Conservation (phyloP, 1,140 invertebrate genomes). For the Drosophila kikkawai region DNA sequence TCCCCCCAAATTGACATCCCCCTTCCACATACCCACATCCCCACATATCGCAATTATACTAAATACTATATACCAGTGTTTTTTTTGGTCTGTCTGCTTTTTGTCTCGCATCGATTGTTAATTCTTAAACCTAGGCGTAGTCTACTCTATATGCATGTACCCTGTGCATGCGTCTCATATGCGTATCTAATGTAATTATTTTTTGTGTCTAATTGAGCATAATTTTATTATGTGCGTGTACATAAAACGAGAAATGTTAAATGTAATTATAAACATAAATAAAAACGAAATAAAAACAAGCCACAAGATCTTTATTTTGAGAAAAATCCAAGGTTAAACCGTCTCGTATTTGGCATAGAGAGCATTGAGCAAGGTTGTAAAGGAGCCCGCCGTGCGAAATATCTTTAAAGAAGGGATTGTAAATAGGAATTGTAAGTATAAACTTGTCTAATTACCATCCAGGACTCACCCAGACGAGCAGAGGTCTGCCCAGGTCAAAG, state of each 20-base stretch:
- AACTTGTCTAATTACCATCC: background rate
- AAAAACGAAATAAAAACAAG: conserved; percentile 56
- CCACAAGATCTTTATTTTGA: background rate
- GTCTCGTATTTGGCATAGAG: conserved; percentile 54
- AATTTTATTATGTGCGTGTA: conserved; percentile 75
- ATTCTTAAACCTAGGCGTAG: conserved; percentile 57
- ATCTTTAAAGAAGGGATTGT: conserved; percentile 15
- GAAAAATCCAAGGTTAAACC: background rate
- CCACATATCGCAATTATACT: conserved; percentile 15
- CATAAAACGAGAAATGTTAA: conserved; percentile 71
- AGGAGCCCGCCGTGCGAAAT: conserved; percentile 61
- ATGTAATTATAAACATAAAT: conserved; percentile 73
- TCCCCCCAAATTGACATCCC: background rate
- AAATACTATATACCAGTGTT: conserved; percentile 13
- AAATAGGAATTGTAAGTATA: background rate
- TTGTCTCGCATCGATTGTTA: conserved; percentile 49
- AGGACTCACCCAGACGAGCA: conserved; percentile 58
- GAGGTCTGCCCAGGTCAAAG: conserved; percentile 50
- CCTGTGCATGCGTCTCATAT: conserved; percentile 24
- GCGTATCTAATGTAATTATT: conserved; percentile 67
- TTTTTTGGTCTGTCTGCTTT: conserved; percentile 51
- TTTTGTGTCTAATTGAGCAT: conserved; percentile 68
- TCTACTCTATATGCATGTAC: conserved; percentile 48
- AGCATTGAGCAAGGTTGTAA: conserved; percentile 57
- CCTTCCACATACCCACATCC: background rate